phyloP scores from a whole-genome alignment of 2,888 invertebrate genomes.

The Andrena chrysosceles region DNA sequence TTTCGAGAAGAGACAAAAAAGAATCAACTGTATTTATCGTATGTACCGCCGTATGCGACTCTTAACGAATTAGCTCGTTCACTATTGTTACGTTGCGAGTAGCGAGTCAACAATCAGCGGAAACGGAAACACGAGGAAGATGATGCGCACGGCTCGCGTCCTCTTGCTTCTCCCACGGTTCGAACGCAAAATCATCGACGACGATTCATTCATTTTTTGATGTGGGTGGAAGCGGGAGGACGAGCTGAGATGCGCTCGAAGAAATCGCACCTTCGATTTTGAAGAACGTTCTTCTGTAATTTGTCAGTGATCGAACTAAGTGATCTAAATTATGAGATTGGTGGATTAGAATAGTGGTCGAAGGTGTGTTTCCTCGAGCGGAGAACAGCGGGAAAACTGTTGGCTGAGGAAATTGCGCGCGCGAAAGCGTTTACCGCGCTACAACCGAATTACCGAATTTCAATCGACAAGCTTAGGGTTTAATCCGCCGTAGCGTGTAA shows the following conservation, averaged over 20 bases:
- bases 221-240: neutral
- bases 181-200: neutral
- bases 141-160: neutral
- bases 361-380: neutral
- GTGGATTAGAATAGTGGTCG: too few species aligned
- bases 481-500: constrained; percentile 54
- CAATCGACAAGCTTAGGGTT: constrained; percentile 49
- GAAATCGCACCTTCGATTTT: neutral
- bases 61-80: constrained; percentile 23
- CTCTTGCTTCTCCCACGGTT: constrained; percentile 27
- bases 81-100: constrained; percentile 43
- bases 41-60: constrained; percentile 10
- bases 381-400: neutral
- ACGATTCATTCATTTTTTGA: neutral
- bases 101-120: constrained; percentile 12
- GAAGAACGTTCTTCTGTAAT: neutral
- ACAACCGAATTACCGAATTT: constrained; percentile 58
- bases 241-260: neutral
- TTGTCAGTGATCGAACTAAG: neutral
- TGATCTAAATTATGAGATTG: too few species aligned
- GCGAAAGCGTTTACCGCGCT: constrained; percentile 21
- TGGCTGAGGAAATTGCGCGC: neutral
- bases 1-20: neutral
- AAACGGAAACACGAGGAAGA: neutral
- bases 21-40: neutral